Percentiles rank a stretch among this genome's conserved stretches.
These are phyloP conservation scores for Tethea ocularis DNA, from an alignment of 2,888 invertebrate species.

Conservation along the genomic window DNA sequence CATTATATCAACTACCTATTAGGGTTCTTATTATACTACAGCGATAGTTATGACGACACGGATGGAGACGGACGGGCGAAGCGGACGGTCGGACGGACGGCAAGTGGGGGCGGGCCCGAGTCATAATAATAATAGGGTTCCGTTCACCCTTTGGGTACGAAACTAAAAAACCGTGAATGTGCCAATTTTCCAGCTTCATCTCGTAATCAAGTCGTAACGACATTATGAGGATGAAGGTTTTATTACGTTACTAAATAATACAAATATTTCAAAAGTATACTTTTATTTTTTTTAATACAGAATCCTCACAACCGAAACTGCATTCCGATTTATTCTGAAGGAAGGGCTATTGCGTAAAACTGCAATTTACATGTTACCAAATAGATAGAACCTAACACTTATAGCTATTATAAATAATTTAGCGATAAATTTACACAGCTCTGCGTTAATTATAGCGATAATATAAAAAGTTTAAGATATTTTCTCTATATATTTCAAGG, in stretches of 20 bases:
- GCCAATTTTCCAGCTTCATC: too few species aligned
- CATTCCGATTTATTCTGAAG: conserved; percentile 32
- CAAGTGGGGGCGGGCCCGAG: too few species aligned
- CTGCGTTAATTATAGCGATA: conserved; percentile 42
- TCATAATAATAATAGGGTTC: too few species aligned
- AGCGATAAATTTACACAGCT: conserved; percentile 70
- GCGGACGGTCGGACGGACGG: too few species aligned
- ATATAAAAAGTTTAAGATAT: conserved; percentile 13
- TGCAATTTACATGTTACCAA: conserved; percentile 54
- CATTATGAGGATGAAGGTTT: too few species aligned
- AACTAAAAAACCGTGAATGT: too few species aligned
- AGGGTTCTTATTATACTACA: too few species aligned
- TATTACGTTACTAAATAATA: conserved; percentile 27
- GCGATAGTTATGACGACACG: too few species aligned
- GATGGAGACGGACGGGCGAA: too few species aligned
- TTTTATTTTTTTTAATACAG: conserved; percentile 69
- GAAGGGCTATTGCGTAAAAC: conserved; percentile 52
- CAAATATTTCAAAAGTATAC: conserved; percentile 53
- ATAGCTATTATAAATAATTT: conserved; percentile 76
- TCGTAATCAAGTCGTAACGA: too few species aligned
- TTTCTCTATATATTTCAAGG: conserved; percentile 5
- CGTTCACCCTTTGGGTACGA: too few species aligned
- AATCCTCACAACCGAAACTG: conserved; percentile 52
- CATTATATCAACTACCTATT: too few species aligned
- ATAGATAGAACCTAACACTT: conserved; percentile 55